Evolutionary conservation across 2,888 invertebrate species (phyloP).

Genomic region (Drosophila vallismaia): DNA sequence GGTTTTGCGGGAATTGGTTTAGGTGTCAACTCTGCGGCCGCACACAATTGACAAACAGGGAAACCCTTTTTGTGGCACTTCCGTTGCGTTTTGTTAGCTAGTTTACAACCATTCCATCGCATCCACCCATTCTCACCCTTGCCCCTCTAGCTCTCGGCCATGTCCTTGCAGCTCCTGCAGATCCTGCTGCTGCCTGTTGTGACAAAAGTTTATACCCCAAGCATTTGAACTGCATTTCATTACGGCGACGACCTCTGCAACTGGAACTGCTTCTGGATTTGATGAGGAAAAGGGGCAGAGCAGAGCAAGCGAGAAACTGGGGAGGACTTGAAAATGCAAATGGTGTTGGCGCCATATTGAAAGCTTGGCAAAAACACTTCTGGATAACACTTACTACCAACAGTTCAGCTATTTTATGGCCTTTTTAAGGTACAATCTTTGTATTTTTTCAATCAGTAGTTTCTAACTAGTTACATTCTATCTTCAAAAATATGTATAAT

Average conservation of each 20-base stretch:
- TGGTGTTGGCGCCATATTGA: constrained; percentile 77
- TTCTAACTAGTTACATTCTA: too few species aligned
- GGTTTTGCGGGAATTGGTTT: constrained; percentile 50
- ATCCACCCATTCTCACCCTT: background rate
- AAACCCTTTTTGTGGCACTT: constrained; percentile 78
- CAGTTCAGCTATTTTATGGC: background rate
- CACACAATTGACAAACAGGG: constrained; percentile 78
- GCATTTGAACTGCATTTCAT: constrained; percentile 79
- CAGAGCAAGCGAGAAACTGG: background rate
- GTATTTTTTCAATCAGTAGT: too few species aligned
- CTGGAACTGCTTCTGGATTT: constrained; percentile 28
- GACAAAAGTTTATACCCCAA: constrained; percentile 75
- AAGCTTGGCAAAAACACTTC: constrained; percentile 52
- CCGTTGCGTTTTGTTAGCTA: constrained; percentile 75
- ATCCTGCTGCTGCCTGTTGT: constrained; percentile 40
- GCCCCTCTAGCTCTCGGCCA: background rate
- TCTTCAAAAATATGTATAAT: too few species aligned
- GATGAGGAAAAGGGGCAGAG: background rate
- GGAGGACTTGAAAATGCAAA: constrained; percentile 63
- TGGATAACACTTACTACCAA: background rate
- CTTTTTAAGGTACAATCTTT: background rate
- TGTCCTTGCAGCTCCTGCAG: constrained; percentile 21
- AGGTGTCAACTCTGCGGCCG: constrained; percentile 69
- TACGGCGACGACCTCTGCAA: constrained; percentile 50
- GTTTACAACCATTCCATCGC: constrained; percentile 59